phyloP scores from a whole-genome alignment of 2,797 vertebrate species.

The Labeo calbasu region DNA sequence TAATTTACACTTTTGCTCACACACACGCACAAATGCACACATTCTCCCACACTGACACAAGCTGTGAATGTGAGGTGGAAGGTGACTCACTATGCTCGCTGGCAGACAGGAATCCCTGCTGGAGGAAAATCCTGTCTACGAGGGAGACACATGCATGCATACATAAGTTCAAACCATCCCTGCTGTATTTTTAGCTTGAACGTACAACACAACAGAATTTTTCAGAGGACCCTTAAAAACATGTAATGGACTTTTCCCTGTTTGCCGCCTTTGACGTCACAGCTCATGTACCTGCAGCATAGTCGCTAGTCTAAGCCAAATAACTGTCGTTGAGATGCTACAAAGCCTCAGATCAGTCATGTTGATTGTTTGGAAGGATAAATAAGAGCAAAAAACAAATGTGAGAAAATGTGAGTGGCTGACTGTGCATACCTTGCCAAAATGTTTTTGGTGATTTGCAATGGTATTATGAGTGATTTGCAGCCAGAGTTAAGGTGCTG shows the following conservation, averaged over 20 bases:
- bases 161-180: conserved; percentile 21
- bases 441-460: not conserved
- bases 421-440: not conserved
- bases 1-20: conserved; percentile 27
- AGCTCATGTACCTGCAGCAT: not conserved
- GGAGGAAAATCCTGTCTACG: conserved; percentile 48
- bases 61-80: conserved; percentile 43
- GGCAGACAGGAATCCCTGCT: conserved; percentile 52
- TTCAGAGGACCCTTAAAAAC: conserved; percentile 6
- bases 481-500: not conserved
- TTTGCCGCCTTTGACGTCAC: conserved; percentile 2
- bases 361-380: not conserved
- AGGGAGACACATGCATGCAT: conserved; percentile 37
- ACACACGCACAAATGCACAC: conserved; percentile 23
- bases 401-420: not conserved
- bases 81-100: conserved; percentile 43
- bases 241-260: not conserved
- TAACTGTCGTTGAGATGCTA: not conserved
- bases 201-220: conserved; percentile 3
- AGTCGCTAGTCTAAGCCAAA: not conserved
- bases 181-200: conserved; percentile 14
- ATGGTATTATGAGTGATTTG: not conserved
- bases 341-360: not conserved
- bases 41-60: conserved; percentile 51
- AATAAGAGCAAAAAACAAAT: not conserved